Conservation (phyloP, 2,888 invertebrate species). For the Eumerus sabulonum region DNA sequence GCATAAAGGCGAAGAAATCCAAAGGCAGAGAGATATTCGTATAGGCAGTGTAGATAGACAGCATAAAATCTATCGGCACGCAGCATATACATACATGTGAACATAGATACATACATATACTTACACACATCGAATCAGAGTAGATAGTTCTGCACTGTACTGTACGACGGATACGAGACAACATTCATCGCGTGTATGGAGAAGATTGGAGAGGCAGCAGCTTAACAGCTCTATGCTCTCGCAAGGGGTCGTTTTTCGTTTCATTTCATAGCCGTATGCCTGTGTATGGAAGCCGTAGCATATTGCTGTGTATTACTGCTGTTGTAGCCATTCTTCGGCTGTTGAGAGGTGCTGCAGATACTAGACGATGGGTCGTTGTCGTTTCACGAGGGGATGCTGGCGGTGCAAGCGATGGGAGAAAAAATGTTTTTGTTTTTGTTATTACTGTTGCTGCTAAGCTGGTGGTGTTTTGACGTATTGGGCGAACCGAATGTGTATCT, state of each 20-base stretch:
- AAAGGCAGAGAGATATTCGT: slow-evolving; percentile 22
- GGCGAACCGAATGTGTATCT: slow-evolving; percentile 22
- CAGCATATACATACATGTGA: slow-evolving; percentile 15
- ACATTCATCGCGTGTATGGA: slow-evolving; percentile 1
- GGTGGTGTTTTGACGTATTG: slow-evolving; percentile 11
- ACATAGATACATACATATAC: slow-evolving; percentile 5
- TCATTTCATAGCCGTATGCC: slow-evolving; percentile 3
- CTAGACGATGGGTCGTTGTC: too few relatives aligned
- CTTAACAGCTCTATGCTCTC: slow-evolving; percentile 26
- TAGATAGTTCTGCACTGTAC: neutral
- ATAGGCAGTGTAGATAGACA: slow-evolving; percentile 33
- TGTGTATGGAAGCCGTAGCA: slow-evolving; percentile 29
- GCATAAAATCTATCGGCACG: slow-evolving; percentile 27
- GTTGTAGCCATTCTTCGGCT: too few relatives aligned
- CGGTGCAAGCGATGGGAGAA: neutral
- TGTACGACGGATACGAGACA: slow-evolving; percentile 16
- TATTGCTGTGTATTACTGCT: slow-evolving; percentile 29
- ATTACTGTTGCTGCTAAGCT: neutral
- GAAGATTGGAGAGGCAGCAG: slow-evolving; percentile 3
- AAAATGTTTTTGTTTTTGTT: slow-evolving; percentile 18
- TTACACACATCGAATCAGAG: slow-evolving; percentile 9
- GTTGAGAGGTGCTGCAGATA: too few relatives aligned
- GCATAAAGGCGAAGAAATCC: slow-evolving; percentile 30
- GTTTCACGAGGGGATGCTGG: neutral
- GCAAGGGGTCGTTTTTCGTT: slow-evolving; percentile 41